phyloP scores from a whole-genome alignment of 2,888 invertebrate species.

The Drosophila melanosoma region DNA sequence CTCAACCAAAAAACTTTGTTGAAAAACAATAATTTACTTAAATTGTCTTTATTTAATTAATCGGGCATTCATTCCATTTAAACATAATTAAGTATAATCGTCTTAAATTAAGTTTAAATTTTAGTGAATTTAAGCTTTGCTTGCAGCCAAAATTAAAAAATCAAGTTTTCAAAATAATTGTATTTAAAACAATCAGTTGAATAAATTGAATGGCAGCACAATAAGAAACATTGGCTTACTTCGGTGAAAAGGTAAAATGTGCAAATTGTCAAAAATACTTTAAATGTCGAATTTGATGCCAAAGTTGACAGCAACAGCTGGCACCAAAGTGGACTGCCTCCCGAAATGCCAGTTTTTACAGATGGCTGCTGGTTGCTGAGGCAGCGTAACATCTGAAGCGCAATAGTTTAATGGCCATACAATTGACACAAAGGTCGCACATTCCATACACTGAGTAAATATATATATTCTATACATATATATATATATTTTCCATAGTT shows the following conservation, averaged over 20 bases:
- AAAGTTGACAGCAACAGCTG: conserved; percentile 13
- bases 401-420: conserved; percentile 69
- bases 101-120: background rate
- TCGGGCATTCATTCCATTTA: background rate
- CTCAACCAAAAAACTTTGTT: background rate
- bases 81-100: background rate
- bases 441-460: conserved; percentile 33
- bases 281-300: conserved; percentile 38
- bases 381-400: conserved; percentile 44
- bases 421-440: conserved; percentile 66
- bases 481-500: background rate
- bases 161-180: conserved; percentile 1
- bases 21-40: background rate
- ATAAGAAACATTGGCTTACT: conserved; percentile 9
- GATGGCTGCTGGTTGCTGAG: background rate
- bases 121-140: background rate
- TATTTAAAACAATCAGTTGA: conserved; percentile 6
- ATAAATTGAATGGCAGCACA: conserved; percentile 2
- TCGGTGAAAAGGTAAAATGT: conserved; percentile 50
- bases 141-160: background rate
- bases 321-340: background rate
- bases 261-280: conserved; percentile 44
- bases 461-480: background rate
- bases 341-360: conserved; percentile 13
- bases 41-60: background rate